These are phyloP conservation scores for Antheraea pernyi DNA, from an alignment of 1,140 invertebrate species.

Conservation along the genomic window DNA sequence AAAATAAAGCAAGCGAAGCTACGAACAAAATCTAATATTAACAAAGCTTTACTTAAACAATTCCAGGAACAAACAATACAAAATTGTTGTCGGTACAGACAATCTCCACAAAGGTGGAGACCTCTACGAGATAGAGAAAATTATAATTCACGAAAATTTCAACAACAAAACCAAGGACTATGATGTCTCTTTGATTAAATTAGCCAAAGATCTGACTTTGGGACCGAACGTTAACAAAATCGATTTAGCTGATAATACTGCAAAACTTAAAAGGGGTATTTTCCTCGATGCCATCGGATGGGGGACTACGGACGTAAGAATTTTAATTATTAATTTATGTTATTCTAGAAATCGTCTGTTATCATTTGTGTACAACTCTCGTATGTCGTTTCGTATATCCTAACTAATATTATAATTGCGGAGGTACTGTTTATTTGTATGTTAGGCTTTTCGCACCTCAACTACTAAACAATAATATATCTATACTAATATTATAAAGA, in stretches of 20 bases:
- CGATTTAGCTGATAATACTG: slow-evolving; percentile 8
- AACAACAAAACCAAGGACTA: slow-evolving; percentile 17
- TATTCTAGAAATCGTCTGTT: not conserved
- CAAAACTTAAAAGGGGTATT: slow-evolving; percentile 15
- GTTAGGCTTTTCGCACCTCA: too few species aligned
- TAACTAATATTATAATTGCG: too few species aligned
- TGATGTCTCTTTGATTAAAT: slow-evolving; percentile 30
- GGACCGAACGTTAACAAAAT: slow-evolving; percentile 21
- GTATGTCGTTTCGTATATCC: too few species aligned
- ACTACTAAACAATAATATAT: too few species aligned
- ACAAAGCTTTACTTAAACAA: not conserved
- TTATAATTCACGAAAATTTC: slow-evolving; percentile 25
- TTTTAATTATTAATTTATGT: not conserved
- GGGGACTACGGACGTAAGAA: slow-evolving; percentile 19
- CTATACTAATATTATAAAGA: too few species aligned
- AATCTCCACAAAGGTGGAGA: slow-evolving; percentile 14
- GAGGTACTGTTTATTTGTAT: too few species aligned
- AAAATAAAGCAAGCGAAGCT: too few species aligned
- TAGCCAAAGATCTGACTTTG: slow-evolving; percentile 19
- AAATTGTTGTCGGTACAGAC: slow-evolving; percentile 24
- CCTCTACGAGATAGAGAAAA: slow-evolving; percentile 28
- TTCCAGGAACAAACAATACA: slow-evolving; percentile 26
- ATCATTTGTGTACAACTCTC: too few species aligned
- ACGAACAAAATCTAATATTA: not conserved
- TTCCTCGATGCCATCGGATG: slow-evolving; percentile 25